Evolutionary conservation across 2,888 invertebrate species (phyloP).

Genomic region (Amiota mariae): DNA sequence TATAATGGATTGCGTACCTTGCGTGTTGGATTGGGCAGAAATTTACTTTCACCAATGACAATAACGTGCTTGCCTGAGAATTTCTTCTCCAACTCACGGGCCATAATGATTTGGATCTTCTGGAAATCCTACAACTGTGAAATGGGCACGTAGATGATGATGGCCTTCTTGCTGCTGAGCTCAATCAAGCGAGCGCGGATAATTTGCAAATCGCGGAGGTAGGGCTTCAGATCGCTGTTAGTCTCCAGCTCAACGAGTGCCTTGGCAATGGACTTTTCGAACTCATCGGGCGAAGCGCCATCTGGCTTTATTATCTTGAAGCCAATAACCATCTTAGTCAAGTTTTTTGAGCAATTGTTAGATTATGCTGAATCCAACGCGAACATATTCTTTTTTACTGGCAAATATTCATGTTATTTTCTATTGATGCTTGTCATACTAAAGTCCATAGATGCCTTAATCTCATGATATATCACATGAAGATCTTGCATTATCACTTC

Average conservation of each 20-base stretch:
- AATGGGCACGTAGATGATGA: conserved; percentile 99
- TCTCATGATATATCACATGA: too few species aligned
- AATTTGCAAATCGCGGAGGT: conserved; percentile 90
- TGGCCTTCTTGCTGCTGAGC: conserved; percentile 90
- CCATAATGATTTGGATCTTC: conserved; percentile 96
- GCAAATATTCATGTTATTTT: too few species aligned
- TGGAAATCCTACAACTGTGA: conserved; percentile 98
- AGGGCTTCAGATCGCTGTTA: conserved; percentile 97
- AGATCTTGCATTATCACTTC: too few species aligned
- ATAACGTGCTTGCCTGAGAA: conserved; percentile 99
- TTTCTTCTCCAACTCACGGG: conserved; percentile 99
- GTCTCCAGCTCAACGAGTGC: conserved; percentile 96
- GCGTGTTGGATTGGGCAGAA: conserved; percentile 97
- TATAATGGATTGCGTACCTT: conserved; percentile 89
- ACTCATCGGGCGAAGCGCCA: conserved; percentile 92
- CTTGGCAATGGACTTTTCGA: conserved; percentile 94
- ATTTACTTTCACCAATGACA: conserved; percentile 97
- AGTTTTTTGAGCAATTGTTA: too few species aligned
- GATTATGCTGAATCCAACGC: too few species aligned
- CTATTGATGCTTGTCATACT: too few species aligned
- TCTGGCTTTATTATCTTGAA: conserved; percentile 90
- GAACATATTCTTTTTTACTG: too few species aligned
- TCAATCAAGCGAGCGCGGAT: conserved; percentile 73
- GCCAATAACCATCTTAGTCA: conserved; percentile 81
- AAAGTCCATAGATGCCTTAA: too few species aligned